Evolutionary conservation across 2,888 invertebrate species (phyloP), one percentile per base, ranked within the genome.

Genomic region (Drosophila sordidapex): DNA sequence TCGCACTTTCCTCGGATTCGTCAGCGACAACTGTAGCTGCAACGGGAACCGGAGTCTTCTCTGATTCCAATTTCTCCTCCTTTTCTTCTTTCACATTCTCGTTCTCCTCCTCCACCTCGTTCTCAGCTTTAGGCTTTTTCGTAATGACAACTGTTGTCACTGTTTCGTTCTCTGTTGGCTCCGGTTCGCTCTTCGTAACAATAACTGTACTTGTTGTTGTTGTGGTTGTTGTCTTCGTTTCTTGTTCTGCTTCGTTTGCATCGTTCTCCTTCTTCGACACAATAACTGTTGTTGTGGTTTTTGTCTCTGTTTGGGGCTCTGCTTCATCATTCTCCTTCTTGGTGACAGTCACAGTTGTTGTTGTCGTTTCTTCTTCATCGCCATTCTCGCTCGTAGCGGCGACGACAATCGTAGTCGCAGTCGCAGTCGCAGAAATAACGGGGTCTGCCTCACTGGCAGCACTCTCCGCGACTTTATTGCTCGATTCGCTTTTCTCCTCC

Each of bases 1-100:
- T 46, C 2, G 59, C 74, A 46, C 58, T 59, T 27, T 73, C 58
- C 38, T 64, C 73, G 10, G 38, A 52, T n/a, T 73, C 67, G 35
- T 38, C 59, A 4, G 13, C 21, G 15, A 56, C 25, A 7, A 15
- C 46, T 62, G 25, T 25, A 25, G 25, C 15, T 46, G 25, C 15
- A 25, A 25, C 7, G 15, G 15, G 2, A 46, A 46, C 13, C 15
- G 11, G 40, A 18, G 27, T 35, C 25, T 35, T 57, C 21, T 51
- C 33, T 6, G 27, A 5, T 46, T 65, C 36, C 2, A 27, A 18
- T 49, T 49, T 49, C 40, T 52, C 31, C 13, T 31, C 33, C 38
- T 63, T 51, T 2, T 6, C 38, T 35, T 48, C 48, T 31, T 21
- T n/a, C 15, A 31, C 63, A 6, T 49, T 31, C 35, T 52, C 40